Percentiles rank a stretch among this genome's conserved stretches.
Evolutionary conservation across 2,797 vertebrate genomes (phyloP).

Genomic region (Dallia pectoralis): DNA sequence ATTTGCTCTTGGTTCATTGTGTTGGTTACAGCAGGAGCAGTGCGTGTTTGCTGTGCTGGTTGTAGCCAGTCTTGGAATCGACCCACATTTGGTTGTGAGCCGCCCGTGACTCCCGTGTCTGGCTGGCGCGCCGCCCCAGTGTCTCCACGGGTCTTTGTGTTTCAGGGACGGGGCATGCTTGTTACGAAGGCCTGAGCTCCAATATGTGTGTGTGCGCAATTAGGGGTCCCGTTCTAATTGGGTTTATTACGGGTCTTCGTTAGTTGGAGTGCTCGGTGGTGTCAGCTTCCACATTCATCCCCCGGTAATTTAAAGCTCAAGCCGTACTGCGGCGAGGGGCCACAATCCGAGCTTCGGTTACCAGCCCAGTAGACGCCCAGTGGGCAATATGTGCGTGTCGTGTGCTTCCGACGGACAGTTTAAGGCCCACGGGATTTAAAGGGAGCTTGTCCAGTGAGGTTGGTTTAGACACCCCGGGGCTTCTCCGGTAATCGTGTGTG

Average conservation of each 20-base stretch:
- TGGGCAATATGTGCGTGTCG: background rate
- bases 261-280: conserved; percentile 48
- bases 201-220: conserved; percentile 58
- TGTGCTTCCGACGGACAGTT: background rate
- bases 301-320: conserved; percentile 48
- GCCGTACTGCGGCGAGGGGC: conserved; percentile 49
- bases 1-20: conserved; percentile 37
- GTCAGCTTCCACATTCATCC: conserved; percentile 60
- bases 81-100: conserved; percentile 66
- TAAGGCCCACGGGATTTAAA: conserved; percentile 10
- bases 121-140: conserved; percentile 31
- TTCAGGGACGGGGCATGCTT: conserved; percentile 61
- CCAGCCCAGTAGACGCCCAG: conserved; percentile 22
- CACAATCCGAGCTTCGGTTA: background rate
- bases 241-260: conserved; percentile 54
- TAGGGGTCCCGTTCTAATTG: conserved; percentile 71
- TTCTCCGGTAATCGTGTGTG: conserved; percentile 30
- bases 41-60: conserved; percentile 49
- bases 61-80: conserved; percentile 65
- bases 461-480: conserved; percentile 32
- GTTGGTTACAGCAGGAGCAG: conserved; percentile 14
- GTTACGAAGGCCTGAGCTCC: conserved; percentile 39
- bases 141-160: conserved; percentile 59
- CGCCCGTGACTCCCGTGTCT: conserved; percentile 44
- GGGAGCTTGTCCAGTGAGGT: conserved; percentile 23